A percentile compares a stretch with the other conserved stretches of the same genome.
Conservation (phyloP, 2,113 vertebrate species). For the Catharus minimus region DNA sequence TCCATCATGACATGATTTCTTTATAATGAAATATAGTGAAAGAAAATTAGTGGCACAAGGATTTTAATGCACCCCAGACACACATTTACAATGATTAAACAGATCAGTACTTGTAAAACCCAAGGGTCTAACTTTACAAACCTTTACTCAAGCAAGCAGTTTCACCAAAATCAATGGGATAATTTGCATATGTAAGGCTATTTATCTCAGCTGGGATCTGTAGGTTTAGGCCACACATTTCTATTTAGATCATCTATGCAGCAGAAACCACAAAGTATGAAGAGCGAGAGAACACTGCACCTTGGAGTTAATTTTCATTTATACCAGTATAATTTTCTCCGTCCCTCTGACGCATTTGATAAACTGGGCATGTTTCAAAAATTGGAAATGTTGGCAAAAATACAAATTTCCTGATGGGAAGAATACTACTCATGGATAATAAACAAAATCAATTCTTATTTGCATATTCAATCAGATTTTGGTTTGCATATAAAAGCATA, state of each 20-base stretch:
- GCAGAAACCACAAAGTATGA: background rate
- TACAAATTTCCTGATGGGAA: conserved; percentile 40
- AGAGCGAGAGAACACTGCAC: background rate
- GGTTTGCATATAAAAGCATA: conserved; percentile 60
- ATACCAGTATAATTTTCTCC: background rate
- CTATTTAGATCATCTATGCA: background rate
- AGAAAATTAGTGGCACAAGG: conserved; percentile 26
- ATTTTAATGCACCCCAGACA: conserved; percentile 50
- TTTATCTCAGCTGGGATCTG: conserved; percentile 1
- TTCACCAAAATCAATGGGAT: conserved; percentile 31
- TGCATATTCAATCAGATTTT: conserved; percentile 60
- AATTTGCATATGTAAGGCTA: conserved; percentile 41
- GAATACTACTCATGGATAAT: conserved; percentile 49
- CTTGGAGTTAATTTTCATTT: conserved; percentile 27
- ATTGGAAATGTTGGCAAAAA: conserved; percentile 42
- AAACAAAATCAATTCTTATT: conserved; percentile 64
- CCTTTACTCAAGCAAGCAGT: conserved; percentile 28
- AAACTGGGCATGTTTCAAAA: background rate
- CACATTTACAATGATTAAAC: conserved; percentile 48
- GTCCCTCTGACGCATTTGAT: conserved; percentile 48
- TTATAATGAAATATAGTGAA: conserved; percentile 36
- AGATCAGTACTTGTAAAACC: conserved; percentile 42
- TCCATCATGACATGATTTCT: background rate
- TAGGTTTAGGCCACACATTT: background rate
- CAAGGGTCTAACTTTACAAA: conserved; percentile 50